Evolutionary conservation across 2,888 invertebrate species (phyloP).

Genomic region (Agrotis clavis): DNA sequence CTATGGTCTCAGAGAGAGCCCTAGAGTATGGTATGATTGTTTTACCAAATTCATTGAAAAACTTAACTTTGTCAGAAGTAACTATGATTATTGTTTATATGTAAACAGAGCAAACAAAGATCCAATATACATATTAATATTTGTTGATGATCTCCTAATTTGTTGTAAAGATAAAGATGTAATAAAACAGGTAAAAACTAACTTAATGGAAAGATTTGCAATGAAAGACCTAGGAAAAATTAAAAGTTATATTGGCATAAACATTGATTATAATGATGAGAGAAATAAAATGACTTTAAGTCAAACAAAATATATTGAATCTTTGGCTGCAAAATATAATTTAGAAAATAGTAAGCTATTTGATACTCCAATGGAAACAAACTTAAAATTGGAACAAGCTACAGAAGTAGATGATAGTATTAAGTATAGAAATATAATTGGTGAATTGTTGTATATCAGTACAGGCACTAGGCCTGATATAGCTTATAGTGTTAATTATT

Average conservation of each 20-base stretch:
- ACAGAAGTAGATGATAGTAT: conserved; percentile 53
- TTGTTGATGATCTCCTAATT: too few relatives aligned
- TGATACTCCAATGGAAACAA: conserved; percentile 63
- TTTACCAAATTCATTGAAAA: neutral
- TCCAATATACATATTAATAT: too few relatives aligned
- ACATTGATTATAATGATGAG: neutral
- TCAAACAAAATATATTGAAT: conserved; percentile 63
- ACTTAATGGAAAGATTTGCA: too few relatives aligned
- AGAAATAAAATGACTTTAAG: conserved; percentile 61
- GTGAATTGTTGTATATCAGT: conserved; percentile 69
- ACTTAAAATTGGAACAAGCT: conserved; percentile 59
- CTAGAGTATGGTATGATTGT: neutral
- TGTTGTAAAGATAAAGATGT: too few relatives aligned
- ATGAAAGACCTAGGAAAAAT: too few relatives aligned
- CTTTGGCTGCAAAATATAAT: conserved; percentile 53
- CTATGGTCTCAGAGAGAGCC: neutral
- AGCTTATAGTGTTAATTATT: conserved; percentile 68
- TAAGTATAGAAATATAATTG: conserved; percentile 69
- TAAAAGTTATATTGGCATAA: neutral
- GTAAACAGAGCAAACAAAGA: too few relatives aligned
- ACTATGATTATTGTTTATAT: neutral
- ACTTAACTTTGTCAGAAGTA: neutral
- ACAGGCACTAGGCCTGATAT: conserved; percentile 72
- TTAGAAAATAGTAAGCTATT: conserved; percentile 65
- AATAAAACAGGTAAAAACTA: too few relatives aligned